phyloP scores from a whole-genome alignment of 1,140 invertebrate genomes.

The Nymphalis io region DNA sequence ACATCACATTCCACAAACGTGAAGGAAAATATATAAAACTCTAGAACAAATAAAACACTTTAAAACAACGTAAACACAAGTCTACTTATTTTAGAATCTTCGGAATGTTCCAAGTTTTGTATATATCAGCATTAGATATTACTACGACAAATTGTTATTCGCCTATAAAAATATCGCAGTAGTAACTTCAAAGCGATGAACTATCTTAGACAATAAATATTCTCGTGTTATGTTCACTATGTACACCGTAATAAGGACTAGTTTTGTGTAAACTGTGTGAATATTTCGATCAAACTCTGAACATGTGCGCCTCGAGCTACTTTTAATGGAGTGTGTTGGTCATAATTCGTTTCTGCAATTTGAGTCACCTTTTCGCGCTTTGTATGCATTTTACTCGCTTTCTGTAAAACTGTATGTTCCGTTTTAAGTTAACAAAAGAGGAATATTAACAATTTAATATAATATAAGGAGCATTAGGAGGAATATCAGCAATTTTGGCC shows the following conservation, averaged over 20 bases:
- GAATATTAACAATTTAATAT: conserved; percentile 5
- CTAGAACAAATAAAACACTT: background rate
- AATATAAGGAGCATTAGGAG: background rate
- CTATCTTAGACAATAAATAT: background rate
- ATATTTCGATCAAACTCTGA: conserved; percentile 1
- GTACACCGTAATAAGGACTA: background rate
- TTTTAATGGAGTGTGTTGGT: conserved; percentile 25
- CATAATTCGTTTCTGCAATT: conserved; percentile 34
- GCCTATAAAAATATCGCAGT: conserved; percentile 20
- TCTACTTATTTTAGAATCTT: conserved; percentile 8
- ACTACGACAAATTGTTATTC: conserved; percentile 22
- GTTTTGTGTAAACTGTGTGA: background rate
- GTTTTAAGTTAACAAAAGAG: conserved; percentile 8
- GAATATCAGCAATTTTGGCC: background rate
- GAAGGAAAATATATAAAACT: background rate
- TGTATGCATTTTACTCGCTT: conserved; percentile 22
- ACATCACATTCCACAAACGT: background rate
- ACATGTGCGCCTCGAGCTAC: conserved; percentile 19
- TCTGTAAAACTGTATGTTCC: conserved; percentile 11
- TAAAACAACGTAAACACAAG: conserved; percentile 14
- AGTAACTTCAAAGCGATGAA: conserved; percentile 9
- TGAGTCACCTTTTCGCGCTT: conserved; percentile 23
- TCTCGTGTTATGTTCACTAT: background rate
- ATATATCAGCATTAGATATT: conserved; percentile 25
- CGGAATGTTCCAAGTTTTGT: conserved; percentile 3